phyloP scores from a whole-genome alignment of 1,140 invertebrate genomes.

The Dermatophagoides farinae region DNA sequence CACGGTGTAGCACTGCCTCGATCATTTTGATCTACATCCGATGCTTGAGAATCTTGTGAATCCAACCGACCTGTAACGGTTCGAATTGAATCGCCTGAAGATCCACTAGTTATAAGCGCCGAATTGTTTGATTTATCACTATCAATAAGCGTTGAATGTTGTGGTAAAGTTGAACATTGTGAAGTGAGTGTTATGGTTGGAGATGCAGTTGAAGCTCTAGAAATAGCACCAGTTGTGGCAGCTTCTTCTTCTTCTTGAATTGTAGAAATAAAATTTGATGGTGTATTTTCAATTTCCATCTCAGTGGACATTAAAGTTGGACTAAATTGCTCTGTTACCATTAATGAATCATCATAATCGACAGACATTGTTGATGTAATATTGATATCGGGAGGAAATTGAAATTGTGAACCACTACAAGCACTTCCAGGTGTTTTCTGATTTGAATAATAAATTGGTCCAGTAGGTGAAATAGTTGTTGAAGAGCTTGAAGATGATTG shows the following conservation, averaged over 20 bases:
- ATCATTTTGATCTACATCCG: conserved; percentile 30
- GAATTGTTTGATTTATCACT: neutral
- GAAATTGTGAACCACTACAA: conserved; percentile 43
- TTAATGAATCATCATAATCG: neutral
- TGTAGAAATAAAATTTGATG: neutral
- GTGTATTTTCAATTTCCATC: neutral
- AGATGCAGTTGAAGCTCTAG: too few relatives aligned
- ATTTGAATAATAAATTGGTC: neutral
- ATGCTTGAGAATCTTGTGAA: conserved; percentile 64
- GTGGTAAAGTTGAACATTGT: neutral
- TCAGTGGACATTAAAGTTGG: neutral
- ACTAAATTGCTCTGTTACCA: neutral
- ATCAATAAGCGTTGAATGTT: neutral
- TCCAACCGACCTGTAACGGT: conserved; percentile 52
- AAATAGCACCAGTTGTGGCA: too few relatives aligned
- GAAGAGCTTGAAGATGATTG: conserved; percentile 32
- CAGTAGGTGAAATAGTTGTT: neutral
- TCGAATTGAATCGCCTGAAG: conserved; percentile 54
- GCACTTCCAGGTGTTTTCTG: conserved; percentile 10
- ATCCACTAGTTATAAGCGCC: conserved; percentile 18
- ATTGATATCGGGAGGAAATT: conserved; percentile 39
- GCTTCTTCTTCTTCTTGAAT: conserved; percentile 3
- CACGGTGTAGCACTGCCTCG: conserved; percentile 22
- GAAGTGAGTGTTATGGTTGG: too few relatives aligned
- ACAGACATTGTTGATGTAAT: neutral